Conservation (phyloP, 2,888 invertebrate genomes). For the Gastrophysa polygoni region DNA sequence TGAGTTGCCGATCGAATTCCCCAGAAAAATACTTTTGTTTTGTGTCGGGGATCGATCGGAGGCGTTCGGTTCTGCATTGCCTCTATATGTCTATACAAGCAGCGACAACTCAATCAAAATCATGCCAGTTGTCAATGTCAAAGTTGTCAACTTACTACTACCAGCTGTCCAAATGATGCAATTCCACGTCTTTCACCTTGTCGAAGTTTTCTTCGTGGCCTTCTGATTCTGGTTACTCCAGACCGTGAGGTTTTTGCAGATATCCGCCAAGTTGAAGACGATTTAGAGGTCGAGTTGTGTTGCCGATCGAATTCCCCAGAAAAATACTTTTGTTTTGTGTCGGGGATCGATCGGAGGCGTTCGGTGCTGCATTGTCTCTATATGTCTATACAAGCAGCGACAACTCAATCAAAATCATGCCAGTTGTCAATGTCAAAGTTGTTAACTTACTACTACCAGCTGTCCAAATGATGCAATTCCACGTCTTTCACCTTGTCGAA, state of each 20-base stretch:
- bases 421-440: too few species aligned
- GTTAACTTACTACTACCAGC: conserved; percentile 62
- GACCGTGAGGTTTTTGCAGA: conserved; percentile 64
- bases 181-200: conserved; percentile 53
- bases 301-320: conserved; percentile 14
- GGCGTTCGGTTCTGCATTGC: too few species aligned
- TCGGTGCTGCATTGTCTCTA: too few species aligned
- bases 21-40: too few species aligned
- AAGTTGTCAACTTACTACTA: conserved; percentile 64
- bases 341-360: too few species aligned
- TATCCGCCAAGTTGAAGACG: conserved; percentile 42
- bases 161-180: conserved; percentile 57
- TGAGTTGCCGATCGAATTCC: conserved; percentile 10
- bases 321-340: too few species aligned
- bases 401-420: too few species aligned
- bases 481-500: conserved; percentile 58
- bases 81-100: too few species aligned
- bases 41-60: too few species aligned
- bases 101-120: too few species aligned
- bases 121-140: too few species aligned
- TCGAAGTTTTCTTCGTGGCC: conserved; percentile 64
- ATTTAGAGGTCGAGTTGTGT: not conserved
- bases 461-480: conserved; percentile 56
- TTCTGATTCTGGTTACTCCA: conserved; percentile 71
- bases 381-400: too few species aligned